Evolutionary conservation across 2,113 vertebrate genomes (phyloP), one percentile per base, ranked within the genome.

Genomic region (Lepisosteus oculatus): DNA sequence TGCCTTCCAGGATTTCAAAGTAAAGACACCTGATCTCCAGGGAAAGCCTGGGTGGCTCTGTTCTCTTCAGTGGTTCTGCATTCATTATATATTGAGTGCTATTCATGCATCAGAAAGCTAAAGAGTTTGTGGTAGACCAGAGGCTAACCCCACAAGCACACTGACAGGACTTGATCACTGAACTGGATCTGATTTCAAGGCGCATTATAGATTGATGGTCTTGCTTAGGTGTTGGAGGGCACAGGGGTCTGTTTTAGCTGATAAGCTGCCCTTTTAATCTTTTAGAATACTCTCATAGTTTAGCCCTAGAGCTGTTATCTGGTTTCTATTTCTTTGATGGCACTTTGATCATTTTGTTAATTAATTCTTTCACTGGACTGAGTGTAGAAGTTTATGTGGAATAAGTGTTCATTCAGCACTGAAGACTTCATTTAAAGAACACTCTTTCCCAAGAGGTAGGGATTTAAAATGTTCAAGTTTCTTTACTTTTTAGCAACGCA

Each of bases 1-100:
- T 67, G 63, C 43, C 71, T 2, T 72, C 65, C 55, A 6, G 43
- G 15, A 72, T 72, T 72, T 72, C 71, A 72, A 72, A 72, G 71
- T 12, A 5, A 15, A 44, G 71, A 72, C 64, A 72, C 64, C 55
- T 14, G 65, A 72, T 67, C 64, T 8, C 6, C 64, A 3, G 55
- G 65, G 65, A 29, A 8, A 15, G 29, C 63, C 43, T 4, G 29
- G 43, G 63, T 29, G 71, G 63, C 54, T 43, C 62, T 51, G 71
- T 59, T 61, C 47, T 51, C 47, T 51, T 51, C 47, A 51, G 8
- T 51, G 47, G 47, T 9, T 9, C 8, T 9, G 8, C 47, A 51
- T 51, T 51, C 55, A 72, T 55, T 55, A 64, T 41, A 43, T 47
- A 72, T 6, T 55, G 55, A 43, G 55, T 45, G 55, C 44, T 54